A percentile compares a stretch with the other conserved stretches of the same genome.
These are phyloP conservation scores for Climacteris rufus DNA, from an alignment of 2,113 vertebrate species.

Conservation along the genomic window DNA sequence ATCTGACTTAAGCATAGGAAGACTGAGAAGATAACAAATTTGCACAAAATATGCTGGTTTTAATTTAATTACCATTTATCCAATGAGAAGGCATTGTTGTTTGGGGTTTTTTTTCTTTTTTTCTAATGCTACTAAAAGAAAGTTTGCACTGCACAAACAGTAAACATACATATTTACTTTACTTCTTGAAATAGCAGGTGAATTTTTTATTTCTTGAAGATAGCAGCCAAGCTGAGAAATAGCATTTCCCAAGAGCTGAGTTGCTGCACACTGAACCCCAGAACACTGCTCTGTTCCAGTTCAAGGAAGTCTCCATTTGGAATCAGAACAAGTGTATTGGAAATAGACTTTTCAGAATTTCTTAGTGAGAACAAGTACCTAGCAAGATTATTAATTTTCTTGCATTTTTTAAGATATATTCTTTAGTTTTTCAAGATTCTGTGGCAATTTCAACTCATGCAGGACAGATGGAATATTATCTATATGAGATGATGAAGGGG, in stretches of 20 bases:
- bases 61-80: not conserved
- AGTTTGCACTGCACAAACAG: not conserved
- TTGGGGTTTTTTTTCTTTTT: not conserved
- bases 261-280: not conserved
- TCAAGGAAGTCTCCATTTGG: not conserved
- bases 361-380: not conserved
- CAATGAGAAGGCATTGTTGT: not conserved
- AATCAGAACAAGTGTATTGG: not conserved
- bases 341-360: not conserved
- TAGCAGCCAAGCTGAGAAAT: not conserved
- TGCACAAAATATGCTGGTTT: not conserved
- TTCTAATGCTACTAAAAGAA: not conserved
- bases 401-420: not conserved
- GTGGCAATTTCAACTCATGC: not conserved
- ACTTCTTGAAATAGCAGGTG: not conserved
- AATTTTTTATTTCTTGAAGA: not conserved
- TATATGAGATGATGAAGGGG: not conserved
- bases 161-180: slow-evolving; percentile 7
- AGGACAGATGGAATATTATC: not conserved
- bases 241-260: not conserved
- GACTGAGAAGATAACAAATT: not conserved
- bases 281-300: not conserved
- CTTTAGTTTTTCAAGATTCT: not conserved
- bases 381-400: not conserved
- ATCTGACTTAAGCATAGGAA: not conserved